These are phyloP conservation scores for Ischnura elegans DNA, from an alignment of 2,888 invertebrate genomes.

Conservation along the genomic window DNA sequence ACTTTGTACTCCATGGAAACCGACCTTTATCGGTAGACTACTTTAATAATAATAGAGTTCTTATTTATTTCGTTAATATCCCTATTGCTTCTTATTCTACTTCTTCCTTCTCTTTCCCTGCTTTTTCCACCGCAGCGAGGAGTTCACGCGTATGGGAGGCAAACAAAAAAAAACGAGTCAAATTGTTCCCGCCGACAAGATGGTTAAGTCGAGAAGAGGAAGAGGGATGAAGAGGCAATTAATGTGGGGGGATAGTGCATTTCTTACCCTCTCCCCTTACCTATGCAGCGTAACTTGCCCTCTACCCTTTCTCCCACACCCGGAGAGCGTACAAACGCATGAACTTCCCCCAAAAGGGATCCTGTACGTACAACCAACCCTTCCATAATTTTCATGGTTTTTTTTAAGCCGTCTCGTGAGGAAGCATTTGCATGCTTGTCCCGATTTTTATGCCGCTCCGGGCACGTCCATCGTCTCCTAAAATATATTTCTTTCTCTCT, in stretches of 20 bases:
- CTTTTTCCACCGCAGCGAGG: not conserved
- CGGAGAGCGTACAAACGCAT: not conserved
- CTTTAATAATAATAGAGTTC: too few relatives aligned
- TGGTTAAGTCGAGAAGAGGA: not conserved
- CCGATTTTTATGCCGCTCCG: not conserved
- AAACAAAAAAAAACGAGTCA: not conserved
- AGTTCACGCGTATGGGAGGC: not conserved
- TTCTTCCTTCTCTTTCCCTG: not conserved
- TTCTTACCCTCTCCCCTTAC: not conserved
- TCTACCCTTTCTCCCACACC: not conserved
- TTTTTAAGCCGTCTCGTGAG: not conserved
- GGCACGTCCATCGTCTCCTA: not conserved
- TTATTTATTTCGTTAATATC: too few relatives aligned
- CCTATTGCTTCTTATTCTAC: not conserved
- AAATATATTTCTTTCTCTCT: not conserved
- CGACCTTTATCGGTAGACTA: too few relatives aligned
- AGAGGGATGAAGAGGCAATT: constrained; percentile 18
- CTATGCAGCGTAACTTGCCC: too few relatives aligned
- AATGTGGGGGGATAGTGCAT: not conserved
- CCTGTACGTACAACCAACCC: not conserved
- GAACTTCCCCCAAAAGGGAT: not conserved
- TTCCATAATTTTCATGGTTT: not conserved
- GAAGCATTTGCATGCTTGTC: not conserved
- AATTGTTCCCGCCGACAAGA: not conserved
- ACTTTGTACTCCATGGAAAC: too few relatives aligned